Percentiles rank a stretch among this genome's conserved stretches.
Conservation (phyloP, 2,113 vertebrate species). For the Nicator chloris region DNA sequence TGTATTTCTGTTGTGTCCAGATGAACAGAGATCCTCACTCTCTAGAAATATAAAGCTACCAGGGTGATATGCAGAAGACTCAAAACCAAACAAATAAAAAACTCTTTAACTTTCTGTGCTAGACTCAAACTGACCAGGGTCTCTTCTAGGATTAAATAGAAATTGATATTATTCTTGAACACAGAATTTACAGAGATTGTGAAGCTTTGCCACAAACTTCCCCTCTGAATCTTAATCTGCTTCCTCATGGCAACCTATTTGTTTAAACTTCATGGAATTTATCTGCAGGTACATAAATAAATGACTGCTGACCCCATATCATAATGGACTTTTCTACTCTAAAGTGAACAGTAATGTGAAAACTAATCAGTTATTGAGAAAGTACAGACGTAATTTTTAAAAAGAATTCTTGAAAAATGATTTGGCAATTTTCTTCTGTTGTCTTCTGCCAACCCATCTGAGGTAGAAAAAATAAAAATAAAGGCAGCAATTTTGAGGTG, state of each 20-base stretch:
- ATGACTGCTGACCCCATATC: neutral
- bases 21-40: neutral
- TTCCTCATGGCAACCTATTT: neutral
- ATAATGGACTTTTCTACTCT: neutral
- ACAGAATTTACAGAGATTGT: neutral
- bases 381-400: neutral
- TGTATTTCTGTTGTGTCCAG: neutral
- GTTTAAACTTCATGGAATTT: neutral
- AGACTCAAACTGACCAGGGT: neutral
- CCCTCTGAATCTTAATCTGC: neutral
- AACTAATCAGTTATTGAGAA: neutral
- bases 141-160: neutral
- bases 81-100: neutral
- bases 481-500: neutral
- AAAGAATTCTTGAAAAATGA: accelerated
- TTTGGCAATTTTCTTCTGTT: neutral
- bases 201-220: neutral
- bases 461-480: neutral
- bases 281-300: neutral
- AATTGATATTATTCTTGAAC: neutral
- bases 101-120: accelerated
- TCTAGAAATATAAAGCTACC: neutral
- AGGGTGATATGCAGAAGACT: neutral
- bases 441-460: accelerated
- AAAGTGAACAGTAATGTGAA: neutral